Evolutionary conservation across 2,113 vertebrate species (phyloP).

Genomic region (Capra hircus): DNA sequence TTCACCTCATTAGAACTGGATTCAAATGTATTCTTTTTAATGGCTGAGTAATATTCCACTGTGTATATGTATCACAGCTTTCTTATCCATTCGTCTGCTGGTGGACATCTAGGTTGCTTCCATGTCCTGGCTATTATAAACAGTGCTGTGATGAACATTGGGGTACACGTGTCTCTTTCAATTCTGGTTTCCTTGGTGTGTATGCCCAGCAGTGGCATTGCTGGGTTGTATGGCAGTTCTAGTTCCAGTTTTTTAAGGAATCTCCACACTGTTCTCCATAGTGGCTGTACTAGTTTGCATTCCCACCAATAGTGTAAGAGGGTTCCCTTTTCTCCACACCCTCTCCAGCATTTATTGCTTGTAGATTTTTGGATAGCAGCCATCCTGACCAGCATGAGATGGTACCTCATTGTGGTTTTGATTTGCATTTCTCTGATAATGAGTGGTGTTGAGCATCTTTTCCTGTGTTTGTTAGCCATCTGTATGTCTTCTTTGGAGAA

Average conservation of each 20-base stretch:
- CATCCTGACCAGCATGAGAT: neutral
- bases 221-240: neutral
- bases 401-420: neutral
- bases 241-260: neutral
- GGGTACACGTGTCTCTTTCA: neutral
- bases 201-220: neutral
- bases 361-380: neutral
- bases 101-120: neutral
- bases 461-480: neutral
- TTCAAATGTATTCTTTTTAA: neutral
- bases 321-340: neutral
- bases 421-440: neutral
- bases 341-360: neutral
- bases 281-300: neutral
- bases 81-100: neutral
- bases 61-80: neutral
- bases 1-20: neutral
- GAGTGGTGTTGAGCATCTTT: neutral
- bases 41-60: neutral
- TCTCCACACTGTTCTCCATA: neutral
- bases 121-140: neutral
- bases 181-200: neutral
- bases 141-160: neutral
- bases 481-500: neutral
- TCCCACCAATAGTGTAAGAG: neutral